Evolutionary conservation across 2,797 vertebrate genomes (phyloP).

Genomic region (Galago senegalensis): DNA sequence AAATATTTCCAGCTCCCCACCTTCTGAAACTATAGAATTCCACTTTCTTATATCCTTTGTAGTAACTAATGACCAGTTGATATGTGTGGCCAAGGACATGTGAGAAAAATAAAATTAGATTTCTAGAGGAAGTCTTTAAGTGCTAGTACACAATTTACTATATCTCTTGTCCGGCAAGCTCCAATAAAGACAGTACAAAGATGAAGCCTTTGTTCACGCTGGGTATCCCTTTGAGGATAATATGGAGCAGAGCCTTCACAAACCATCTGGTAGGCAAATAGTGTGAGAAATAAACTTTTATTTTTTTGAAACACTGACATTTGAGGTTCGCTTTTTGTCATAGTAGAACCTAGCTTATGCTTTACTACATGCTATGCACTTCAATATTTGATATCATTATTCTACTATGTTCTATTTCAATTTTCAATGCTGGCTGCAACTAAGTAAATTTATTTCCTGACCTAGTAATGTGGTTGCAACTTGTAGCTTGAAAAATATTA

Average conservation of each 20-base stretch:
- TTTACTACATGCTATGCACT: neutral
- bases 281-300: neutral
- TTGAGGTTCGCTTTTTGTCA: neutral
- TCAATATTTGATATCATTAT: slow-evolving; percentile 10
- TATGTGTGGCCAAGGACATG: neutral
- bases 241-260: neutral
- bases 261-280: neutral
- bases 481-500: neutral
- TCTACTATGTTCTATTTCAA: slow-evolving; percentile 11
- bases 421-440: slow-evolving; percentile 23
- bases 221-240: neutral
- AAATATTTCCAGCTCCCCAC: neutral
- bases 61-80: slow-evolving; percentile 16
- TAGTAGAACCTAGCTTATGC: neutral
- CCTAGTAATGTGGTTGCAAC: neutral
- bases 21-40: neutral
- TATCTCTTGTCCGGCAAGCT: neutral
- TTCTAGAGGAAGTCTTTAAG: neutral
- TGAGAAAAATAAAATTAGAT: neutral
- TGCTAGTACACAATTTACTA: neutral
- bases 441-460: slow-evolving; percentile 9
- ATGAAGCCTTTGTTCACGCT: neutral
- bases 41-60: neutral
- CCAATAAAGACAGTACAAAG: neutral
- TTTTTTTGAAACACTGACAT: slow-evolving; percentile 4